Base-by-base conservation (phyloP, 2,797 vertebrate genomes). In the Moxostoma hubbsi region DNA sequence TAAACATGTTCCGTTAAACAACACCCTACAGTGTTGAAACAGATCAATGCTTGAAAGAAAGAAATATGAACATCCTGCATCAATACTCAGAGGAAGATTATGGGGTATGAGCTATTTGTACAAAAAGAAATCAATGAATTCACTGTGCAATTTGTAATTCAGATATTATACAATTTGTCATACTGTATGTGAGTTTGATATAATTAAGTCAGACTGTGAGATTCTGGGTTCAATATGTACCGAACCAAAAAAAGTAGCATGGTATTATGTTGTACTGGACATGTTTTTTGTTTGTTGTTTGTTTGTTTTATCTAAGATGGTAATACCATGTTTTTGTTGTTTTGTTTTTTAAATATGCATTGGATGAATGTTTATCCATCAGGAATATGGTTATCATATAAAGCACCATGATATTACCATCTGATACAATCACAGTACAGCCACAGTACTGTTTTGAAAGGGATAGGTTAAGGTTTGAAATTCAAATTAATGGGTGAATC, bases 1-100 rank as follows among this genome's bases (percentile, higher is more conserved):
- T 77, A 58, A 67, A 66, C 49, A 49, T 61, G 47, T 78, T 24
- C 55, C 9, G 50, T 53, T 9, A 43, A 73, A 77, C 62, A 63
- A 49, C 80, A 73, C 9, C 69, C 81, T 50, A 73, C 68, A 73
- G 81, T 82, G 62, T 43, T 36, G 57, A 74, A 77, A 65, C 59
- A 16, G 49, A 83, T 83, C 79, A 81, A 83, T 83, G 51, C 45
- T 53, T 58, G 53, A 36, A 73, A 15, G 55, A 61, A 12, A 69
- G 43, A 77, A 77, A 83, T 65, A 72, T 73, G 67, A 68, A 55
- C 16, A 9, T 62, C 43, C 13, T 9, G 7, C 57, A 58, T 77
- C 74, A 59, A 75, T 73, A 72, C 49, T 59, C 10, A 36, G 24
- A 24, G 36, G 4, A 36, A 36, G 36, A 36, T 36, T 36, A 36